Base-by-base conservation (phyloP, 2,113 vertebrate genomes). In the Reinhardtius hippoglossoides region DNA sequence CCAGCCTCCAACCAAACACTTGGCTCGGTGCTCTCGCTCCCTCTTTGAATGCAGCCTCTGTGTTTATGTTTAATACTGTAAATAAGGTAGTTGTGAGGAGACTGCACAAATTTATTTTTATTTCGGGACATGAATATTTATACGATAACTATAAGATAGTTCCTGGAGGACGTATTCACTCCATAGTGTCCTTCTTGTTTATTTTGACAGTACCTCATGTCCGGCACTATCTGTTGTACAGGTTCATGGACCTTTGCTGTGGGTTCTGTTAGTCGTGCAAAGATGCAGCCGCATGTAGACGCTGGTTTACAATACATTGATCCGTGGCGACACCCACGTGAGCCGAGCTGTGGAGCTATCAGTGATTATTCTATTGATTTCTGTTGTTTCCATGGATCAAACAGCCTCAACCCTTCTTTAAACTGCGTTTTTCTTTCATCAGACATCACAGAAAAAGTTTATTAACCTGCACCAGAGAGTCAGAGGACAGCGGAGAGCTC, bases 281-380 rank as follows among this genome's bases (percentile, higher is more conserved):
- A 37, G 35, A 37, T 9, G 35, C 10, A 9, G 37, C 37, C 10
- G 0, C 37, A 12, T 40, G 2, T 40, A 42, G 40, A 13, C 10
- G 40, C 40, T 42, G 40, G 10, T 42, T 42, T 4, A 13, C 40
- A 42, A 42, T 37, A 37, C 35, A 9, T 37, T 37, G 35, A 9
- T 9, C 35, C 9, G 9, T 37, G 35, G 35, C 9, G 8, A 37
- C 35, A 37, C 8, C 15, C 42, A 35, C 23, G 48, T 62, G 50
- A 59, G 27, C 44, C 9, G 44, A 9, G 9, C 20, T 76, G 42
- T 70, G 31, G 61, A 56, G 48, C 27, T 1, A 62, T 27, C 18
- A 50, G 58, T 76, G 48, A 24, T 73, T 44, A 27, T 31, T 15
- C 6, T 67, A 59, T 76, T 69, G 63, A 72, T 82, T 86, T 76